Percentiles rank a stretch among this genome's conserved stretches.
Conservation (phyloP, 92 coral and sea anemone genomes). For the Muricea muricata region DNA sequence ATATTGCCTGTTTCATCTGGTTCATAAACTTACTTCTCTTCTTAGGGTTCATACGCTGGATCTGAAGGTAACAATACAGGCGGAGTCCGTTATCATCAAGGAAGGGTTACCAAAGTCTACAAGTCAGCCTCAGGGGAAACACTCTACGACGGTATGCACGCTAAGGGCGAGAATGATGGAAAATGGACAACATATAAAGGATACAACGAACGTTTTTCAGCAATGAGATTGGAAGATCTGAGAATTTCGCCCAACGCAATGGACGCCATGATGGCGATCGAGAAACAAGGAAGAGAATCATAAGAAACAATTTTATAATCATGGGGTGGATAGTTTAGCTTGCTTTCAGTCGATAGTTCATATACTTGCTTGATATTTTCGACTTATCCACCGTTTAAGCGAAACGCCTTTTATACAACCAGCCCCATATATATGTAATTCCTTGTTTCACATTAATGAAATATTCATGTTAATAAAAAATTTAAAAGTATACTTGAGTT, state of each 20-base stretch:
- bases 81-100: constrained; percentile 89
- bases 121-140: constrained; percentile 72
- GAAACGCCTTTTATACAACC: too few relatives aligned
- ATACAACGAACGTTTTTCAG: constrained; percentile 62
- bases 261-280: constrained; percentile 89
- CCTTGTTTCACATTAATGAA: neutral
- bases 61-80: constrained; percentile 92
- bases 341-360: too few relatives aligned
- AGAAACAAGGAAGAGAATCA: neutral
- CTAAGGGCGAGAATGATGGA: constrained; percentile 86
- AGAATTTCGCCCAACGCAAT: constrained; percentile 94
- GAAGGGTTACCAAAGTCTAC: constrained; percentile 76
- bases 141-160: constrained; percentile 87
- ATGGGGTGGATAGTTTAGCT: too few relatives aligned
- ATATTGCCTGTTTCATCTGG: too few relatives aligned
- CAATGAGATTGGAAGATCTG: constrained; percentile 70
- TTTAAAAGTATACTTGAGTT: neutral
- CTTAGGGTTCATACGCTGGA: constrained; percentile 72
- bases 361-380: too few relatives aligned
- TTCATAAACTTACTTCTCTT: neutral
- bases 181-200: constrained; percentile 85
- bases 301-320: too few relatives aligned
- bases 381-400: too few relatives aligned
- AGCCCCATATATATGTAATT: neutral
- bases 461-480: neutral